Evolutionary conservation across 2,888 invertebrate species (phyloP), one percentile per base, ranked within the genome.

Genomic region (Gisinianus flammeolus): DNA sequence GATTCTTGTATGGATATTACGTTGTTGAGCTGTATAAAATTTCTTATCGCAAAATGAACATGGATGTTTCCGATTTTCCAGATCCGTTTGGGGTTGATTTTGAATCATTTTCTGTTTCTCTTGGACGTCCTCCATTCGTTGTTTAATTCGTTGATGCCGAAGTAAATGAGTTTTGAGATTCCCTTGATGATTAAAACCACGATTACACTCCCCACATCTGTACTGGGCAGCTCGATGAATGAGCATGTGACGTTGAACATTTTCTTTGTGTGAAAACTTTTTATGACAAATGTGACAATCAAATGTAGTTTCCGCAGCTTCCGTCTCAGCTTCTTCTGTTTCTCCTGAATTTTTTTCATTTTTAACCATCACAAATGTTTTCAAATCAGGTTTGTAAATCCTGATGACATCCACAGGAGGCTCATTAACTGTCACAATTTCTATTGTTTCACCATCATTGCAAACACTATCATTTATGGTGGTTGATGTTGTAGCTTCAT

Each of bases 141-240:
- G 64, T 16, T 44, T 62, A 0, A 74, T 24, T 24, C 73, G 35
- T 24, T 74, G 35, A 62, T 74, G 73, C 33, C 73, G 22, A 1
- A 35, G 33, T 19, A 58, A 64, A 24, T 74, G 73, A 35, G 73
- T 74, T 31, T 64, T 74, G 5, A 74, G 28, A 74, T 74, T 74
- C 24, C 73, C 73, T 74, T 74, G 73, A 64, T 74, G 73, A 74
- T 35, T 64, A 35, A 74, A 74, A 26, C 64, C 64, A n/a, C 73
- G 24, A 1, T 64, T 64, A 66, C 73, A 74, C n/a, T 74, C 73
- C 30, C 35, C 64, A 74, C 73, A 74, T 26, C 22, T 74, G 58
- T 58, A 74, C 44, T 74, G 73, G 19, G 64, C 62, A 8, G 35
- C 73, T 44, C 73, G 35, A 26, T 74, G 73, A 16, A 74, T 12